Evolutionary conservation across 2,113 vertebrate genomes (phyloP).

Genomic region (Brevimyrus niger): DNA sequence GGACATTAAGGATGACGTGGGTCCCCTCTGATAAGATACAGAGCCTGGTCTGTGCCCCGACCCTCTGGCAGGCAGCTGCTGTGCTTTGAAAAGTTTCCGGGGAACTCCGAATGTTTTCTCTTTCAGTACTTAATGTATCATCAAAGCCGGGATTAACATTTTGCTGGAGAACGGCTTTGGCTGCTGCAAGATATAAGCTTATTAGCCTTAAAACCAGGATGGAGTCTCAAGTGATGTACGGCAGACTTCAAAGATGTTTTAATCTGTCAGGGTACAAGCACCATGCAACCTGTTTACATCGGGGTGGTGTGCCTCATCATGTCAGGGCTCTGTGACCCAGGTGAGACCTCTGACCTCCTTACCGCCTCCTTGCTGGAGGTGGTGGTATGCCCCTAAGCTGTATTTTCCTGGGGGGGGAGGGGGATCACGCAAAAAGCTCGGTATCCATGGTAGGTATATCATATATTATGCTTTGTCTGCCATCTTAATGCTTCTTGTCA

Average conservation of each 20-base stretch:
- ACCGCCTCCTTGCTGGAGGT: background rate
- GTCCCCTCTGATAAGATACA: slow-evolving; percentile 21
- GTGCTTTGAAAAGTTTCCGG: slow-evolving; percentile 27
- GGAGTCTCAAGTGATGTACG: slow-evolving; percentile 24
- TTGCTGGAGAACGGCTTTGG: slow-evolving; percentile 35
- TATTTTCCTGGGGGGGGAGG: background rate
- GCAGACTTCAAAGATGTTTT: slow-evolving; percentile 30
- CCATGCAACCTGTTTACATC: background rate
- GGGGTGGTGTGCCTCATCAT: background rate
- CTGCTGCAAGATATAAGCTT: slow-evolving; percentile 45
- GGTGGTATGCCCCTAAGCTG: background rate
- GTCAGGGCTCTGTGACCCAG: background rate
- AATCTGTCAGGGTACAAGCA: slow-evolving; percentile 23
- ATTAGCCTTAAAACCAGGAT: slow-evolving; percentile 34
- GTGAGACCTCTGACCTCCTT: background rate
- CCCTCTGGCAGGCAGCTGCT: background rate
- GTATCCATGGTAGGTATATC: background rate
- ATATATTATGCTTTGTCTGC: background rate
- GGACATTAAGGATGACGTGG: background rate
- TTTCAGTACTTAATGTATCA: slow-evolving; percentile 43
- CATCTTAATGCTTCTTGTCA: background rate
- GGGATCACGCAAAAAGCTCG: background rate
- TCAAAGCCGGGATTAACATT: slow-evolving; percentile 44
- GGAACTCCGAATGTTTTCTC: slow-evolving; percentile 34
- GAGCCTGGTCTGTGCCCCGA: background rate